phyloP scores from a whole-genome alignment of 2,113 vertebrate species.

The Hemibagrus wyckioides region DNA sequence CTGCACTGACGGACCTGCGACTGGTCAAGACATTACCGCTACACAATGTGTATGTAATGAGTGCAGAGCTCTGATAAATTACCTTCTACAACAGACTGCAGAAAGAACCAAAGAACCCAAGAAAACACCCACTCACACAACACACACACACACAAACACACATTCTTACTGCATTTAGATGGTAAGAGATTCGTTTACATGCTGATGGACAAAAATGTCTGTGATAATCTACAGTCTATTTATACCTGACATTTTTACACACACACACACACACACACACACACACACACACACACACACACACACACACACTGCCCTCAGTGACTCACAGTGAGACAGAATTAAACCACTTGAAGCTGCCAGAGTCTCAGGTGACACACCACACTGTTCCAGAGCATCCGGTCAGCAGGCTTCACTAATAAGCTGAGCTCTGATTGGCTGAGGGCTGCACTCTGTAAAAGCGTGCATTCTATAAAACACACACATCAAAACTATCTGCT shows the following conservation, averaged over 20 bases:
- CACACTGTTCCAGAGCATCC: background rate
- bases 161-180: background rate
- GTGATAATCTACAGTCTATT: constrained; percentile 23
- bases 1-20: background rate
- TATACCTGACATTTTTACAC: background rate
- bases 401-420: background rate
- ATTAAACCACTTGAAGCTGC: constrained; percentile 15
- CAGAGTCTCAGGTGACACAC: constrained; percentile 8
- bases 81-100: background rate
- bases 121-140: background rate
- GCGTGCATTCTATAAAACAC: background rate
- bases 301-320: background rate
- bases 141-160: background rate
- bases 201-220: constrained; percentile 34
- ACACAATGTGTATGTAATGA: too few species aligned
- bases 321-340: constrained; percentile 23
- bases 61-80: background rate
- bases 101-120: background rate
- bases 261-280: constrained; percentile 20
- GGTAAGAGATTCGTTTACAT: constrained; percentile 9
- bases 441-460: background rate
- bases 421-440: constrained; percentile 1
- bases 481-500: background rate
- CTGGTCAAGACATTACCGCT: too few species aligned
- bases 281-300: constrained; percentile 4